Evolutionary conservation across 1,140 invertebrate genomes (phyloP), one percentile per base, ranked within the genome.

Genomic region (Meloidogyne chitwoodi): DNA sequence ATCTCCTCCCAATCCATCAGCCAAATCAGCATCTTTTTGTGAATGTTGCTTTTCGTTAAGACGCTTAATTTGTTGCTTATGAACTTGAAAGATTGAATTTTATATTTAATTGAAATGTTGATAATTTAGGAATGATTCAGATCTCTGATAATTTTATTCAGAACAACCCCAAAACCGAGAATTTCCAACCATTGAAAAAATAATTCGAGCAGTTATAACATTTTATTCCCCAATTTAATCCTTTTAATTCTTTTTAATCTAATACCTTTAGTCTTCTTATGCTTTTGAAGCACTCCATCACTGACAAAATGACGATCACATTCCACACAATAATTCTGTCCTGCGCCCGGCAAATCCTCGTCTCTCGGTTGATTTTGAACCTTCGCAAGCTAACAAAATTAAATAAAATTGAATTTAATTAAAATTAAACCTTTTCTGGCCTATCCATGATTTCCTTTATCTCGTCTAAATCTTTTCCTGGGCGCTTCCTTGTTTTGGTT

Each of bases 401-500:
- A 10, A 38, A 0, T 0, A 26, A 14, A 70, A 70, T 29, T 61
- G 14, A 24, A 41, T n/a, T n/a, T 4, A 66, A 0, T 19, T 0
- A 65, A 67, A 41, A 67, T n/a, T 26, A 73, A 61, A 61, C 56
- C 24, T 88, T 88, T 68, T 81, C 82, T 10, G 88, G 88, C 69
- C 85, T 85, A 16, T 26, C 56, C 85, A 90, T 82, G 78, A 89
- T 89, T 65, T 88, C 86, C 67, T 89, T 88, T 73, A 90, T 89
- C 78, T 90, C 85, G 80, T 90, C 89, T 10, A 88, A 75, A 81
- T 90, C 89, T 80, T 89, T 89, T 0, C 86, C 89, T 69, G 87
- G 86, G 16, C 88, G 83, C 77, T 89, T 89, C 5, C 85, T 69
- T 12, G 67, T 77, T 61, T 85, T 85, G 64, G 78, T 85, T 0